Conservation (phyloP, 2,113 vertebrate species). For the Eurypyga helias region DNA sequence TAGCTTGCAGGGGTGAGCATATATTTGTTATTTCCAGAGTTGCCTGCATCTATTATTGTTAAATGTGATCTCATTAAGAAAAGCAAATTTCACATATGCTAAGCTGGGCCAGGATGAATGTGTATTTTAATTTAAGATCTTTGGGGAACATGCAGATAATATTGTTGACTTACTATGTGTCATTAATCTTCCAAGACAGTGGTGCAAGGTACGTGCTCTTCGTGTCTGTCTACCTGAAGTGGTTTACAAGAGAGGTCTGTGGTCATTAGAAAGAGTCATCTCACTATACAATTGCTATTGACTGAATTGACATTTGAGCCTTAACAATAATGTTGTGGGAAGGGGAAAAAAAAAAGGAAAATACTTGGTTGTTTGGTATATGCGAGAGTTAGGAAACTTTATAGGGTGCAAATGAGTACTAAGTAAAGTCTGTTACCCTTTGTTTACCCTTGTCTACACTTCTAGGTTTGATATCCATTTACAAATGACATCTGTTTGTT, state of each 20-base stretch:
- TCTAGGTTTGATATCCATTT: background rate
- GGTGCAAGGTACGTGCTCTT: background rate
- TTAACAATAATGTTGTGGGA: background rate
- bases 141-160: slow-evolving; percentile 5
- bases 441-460: background rate
- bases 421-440: background rate
- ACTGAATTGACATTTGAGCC: background rate
- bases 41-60: background rate
- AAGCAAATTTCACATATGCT: slow-evolving; percentile 21
- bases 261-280: background rate
- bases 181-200: slow-evolving; percentile 24
- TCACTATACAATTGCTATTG: background rate
- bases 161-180: slow-evolving; percentile 21
- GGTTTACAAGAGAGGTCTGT: background rate
- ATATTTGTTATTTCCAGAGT: slow-evolving; percentile 15
- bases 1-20: background rate
- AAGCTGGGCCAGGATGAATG: background rate
- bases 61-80: slow-evolving; percentile 17
- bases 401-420: background rate
- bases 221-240: background rate
- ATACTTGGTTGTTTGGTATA: background rate
- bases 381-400: background rate
- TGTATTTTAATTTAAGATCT: slow-evolving; percentile 45
- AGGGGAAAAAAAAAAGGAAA: background rate
- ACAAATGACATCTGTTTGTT: slow-evolving; percentile 7